These are phyloP conservation scores for Nomada fucata DNA, from an alignment of 2,888 invertebrate species.

Conservation along the genomic window DNA sequence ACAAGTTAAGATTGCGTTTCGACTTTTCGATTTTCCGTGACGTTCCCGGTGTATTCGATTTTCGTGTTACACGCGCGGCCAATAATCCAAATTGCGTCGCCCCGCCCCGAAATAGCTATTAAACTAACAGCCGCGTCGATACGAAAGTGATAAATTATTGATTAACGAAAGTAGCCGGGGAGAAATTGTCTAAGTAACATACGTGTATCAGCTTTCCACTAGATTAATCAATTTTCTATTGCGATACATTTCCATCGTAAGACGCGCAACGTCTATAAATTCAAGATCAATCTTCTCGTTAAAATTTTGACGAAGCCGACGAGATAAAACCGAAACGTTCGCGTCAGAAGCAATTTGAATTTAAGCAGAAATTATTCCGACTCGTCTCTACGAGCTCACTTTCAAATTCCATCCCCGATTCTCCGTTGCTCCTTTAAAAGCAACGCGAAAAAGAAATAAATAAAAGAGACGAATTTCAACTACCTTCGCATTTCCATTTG, in stretches of 20 bases:
- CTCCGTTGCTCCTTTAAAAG: neutral
- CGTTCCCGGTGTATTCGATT: slow-evolving; percentile 16
- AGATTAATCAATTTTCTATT: no score
- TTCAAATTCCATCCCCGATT: neutral
- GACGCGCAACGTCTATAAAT: no score
- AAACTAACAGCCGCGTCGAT: slow-evolving; percentile 39
- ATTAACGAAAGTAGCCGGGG: slow-evolving; percentile 35
- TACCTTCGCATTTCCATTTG: neutral
- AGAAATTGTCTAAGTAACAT: neutral
- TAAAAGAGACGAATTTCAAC: slow-evolving; percentile 3
- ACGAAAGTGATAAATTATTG: slow-evolving; percentile 48
- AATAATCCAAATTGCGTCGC: slow-evolving; percentile 51
- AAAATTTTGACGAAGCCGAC: neutral
- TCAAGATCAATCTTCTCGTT: neutral
- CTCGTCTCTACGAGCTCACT: neutral
- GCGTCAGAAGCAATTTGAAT: neutral
- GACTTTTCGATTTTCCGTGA: slow-evolving; percentile 25
- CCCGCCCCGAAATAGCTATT: slow-evolving; percentile 7
- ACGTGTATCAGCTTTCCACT: no score
- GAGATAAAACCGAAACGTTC: neutral
- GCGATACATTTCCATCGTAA: no score
- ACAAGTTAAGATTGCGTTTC: neutral
- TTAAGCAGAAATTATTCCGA: neutral
- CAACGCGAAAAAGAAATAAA: neutral
- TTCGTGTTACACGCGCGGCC: neutral